Percentiles rank a stretch among this genome's conserved stretches.
Conservation (phyloP, 2,797 vertebrate species). For the Chelon auratus region DNA sequence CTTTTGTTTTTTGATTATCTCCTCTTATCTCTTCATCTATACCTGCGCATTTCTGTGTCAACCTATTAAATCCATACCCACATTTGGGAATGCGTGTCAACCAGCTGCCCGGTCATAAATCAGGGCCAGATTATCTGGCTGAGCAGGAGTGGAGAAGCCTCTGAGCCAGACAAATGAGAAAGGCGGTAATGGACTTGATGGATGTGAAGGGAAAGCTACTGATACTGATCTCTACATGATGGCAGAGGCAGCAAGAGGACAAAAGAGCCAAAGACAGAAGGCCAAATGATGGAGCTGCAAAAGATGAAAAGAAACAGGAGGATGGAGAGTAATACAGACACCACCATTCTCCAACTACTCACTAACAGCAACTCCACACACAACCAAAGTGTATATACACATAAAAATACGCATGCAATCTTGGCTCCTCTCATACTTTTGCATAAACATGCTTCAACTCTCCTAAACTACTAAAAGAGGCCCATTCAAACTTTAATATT, state of each 20-base stretch:
- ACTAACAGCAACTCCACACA: conserved; percentile 38
- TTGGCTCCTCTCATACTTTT: background rate
- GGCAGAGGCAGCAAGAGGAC: conserved; percentile 5
- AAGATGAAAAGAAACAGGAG: conserved; percentile 16
- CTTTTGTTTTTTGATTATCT: too few species aligned
- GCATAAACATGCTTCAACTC: conserved; percentile 12
- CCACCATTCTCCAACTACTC: conserved; percentile 22
- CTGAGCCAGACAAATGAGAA: conserved; percentile 50
- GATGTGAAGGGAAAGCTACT: conserved; percentile 37
- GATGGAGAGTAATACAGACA: conserved; percentile 29
- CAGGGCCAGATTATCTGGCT: conserved; percentile 39
- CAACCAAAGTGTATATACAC: background rate
- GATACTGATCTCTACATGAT: conserved; percentile 39
- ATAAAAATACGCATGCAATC: background rate
- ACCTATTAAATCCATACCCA: conserved; percentile 17
- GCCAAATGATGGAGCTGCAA: background rate
- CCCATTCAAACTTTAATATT: conserved; percentile 13
- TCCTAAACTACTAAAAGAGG: background rate
- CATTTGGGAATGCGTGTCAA: conserved; percentile 20
- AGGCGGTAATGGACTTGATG: conserved; percentile 44
- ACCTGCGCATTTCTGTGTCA: conserved; percentile 7
- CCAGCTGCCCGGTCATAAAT: conserved; percentile 38
- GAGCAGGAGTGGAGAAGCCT: conserved; percentile 24
- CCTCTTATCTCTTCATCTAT: background rate
- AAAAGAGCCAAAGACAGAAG: conserved; percentile 1